Evolutionary conservation across 2,888 invertebrate species (phyloP).

Genomic region (Brachyptera putata): DNA sequence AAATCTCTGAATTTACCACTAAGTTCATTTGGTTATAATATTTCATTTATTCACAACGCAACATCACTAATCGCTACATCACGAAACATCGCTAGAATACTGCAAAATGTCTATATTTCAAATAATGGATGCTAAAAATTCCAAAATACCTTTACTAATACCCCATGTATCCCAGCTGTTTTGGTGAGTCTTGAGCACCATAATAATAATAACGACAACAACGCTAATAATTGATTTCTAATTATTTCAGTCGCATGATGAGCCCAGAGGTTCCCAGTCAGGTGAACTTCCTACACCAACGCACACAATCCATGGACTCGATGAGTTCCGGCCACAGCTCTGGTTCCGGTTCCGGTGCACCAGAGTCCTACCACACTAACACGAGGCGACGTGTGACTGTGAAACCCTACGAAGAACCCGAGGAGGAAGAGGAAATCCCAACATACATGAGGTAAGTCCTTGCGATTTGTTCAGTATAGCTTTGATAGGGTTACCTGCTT

Average conservation of each 20-base stretch:
- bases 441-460: conserved; percentile 37
- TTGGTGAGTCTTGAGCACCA: no score
- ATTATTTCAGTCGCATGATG: conserved; percentile 35
- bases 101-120: no score
- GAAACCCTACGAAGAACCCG: conserved; percentile 39
- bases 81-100: no score
- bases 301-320: conserved; percentile 40
- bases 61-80: no score
- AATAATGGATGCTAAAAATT: no score
- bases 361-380: conserved; percentile 2
- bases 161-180: no score
- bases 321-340: conserved; percentile 40
- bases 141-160: no score
- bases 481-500: neutral
- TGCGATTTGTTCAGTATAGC: neutral
- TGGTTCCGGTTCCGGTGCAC: conserved; percentile 34
- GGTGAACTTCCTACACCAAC: conserved; percentile 34
- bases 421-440: conserved; percentile 36
- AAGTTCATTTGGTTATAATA: no score
- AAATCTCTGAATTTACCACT: no score
- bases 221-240: no score
- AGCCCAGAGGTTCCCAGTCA: conserved; percentile 36
- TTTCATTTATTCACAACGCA: no score
- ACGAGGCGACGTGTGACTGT: conserved; percentile 37
- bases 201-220: no score